Percentiles rank a stretch among this genome's conserved stretches.
Evolutionary conservation across 2,888 invertebrate genomes (phyloP).

Genomic region (Xanthorhoe designata): DNA sequence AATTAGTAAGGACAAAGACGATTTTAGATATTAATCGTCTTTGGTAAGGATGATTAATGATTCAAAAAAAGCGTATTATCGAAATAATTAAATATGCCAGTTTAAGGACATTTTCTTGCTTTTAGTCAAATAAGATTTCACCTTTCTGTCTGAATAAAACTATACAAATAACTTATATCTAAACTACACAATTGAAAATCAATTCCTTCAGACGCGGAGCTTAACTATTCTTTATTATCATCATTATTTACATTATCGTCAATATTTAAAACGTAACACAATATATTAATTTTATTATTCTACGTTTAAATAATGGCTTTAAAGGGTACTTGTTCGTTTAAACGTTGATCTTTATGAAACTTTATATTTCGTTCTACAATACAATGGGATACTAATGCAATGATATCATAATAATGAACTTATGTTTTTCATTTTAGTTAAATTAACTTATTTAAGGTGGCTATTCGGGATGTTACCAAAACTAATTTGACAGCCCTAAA

Average conservation of each 20-base stretch:
- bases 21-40: too few species aligned
- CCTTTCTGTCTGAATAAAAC: neutral
- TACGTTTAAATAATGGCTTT: conserved; percentile 37
- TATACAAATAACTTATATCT: conserved; percentile 44
- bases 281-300: conserved; percentile 43
- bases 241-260: conserved; percentile 40
- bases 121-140: neutral
- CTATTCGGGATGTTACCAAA: too few species aligned
- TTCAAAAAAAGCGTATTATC: too few species aligned
- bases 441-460: neutral
- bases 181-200: conserved; percentile 43
- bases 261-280: conserved; percentile 46
- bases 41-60: too few species aligned
- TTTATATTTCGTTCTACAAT: neutral
- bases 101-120: too few species aligned
- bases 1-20: too few species aligned
- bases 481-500: too few species aligned
- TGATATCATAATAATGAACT: neutral
- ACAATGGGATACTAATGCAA: neutral
- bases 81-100: too few species aligned
- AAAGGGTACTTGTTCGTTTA: conserved; percentile 42
- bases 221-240: conserved; percentile 45
- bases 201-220: conserved; percentile 56
- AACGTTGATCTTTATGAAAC: conserved; percentile 35
- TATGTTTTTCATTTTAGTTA: neutral